Evolutionary conservation across 2,888 invertebrate genomes (phyloP), one percentile per base, ranked within the genome.

Genomic region (Microplitis manilae): DNA sequence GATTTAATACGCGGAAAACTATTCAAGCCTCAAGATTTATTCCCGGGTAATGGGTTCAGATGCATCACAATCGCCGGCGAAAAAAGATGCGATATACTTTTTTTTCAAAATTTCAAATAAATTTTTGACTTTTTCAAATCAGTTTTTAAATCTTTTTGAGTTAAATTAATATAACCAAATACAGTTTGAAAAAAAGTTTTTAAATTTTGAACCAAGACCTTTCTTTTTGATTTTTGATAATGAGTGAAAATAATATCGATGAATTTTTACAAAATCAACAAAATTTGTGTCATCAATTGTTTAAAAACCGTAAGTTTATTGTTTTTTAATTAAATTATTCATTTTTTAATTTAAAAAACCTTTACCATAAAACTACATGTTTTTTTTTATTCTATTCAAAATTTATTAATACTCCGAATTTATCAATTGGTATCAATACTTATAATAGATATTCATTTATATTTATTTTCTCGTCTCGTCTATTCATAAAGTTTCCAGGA

Each of bases 241-340:
- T 69, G 17, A 40, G 30, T 70, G 13, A 69, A 68, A 9, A 76
- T 72, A 8, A 76, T 70, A 50, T 80, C 73, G n/a, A 78, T 59
- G 13, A 30, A 17, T 84, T 83, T 67, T 65, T 81, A 30, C n/a
- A 30, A 9, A 75, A 83, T 15, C 80, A 85, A 64, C 76, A 73
- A 69, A 9, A 38, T 15, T 82, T 81, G 60, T 85, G 85, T 73
- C n/a, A 72, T 17, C 74, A 17, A 17, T 59, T 83, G 7, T 30
- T 77, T 6, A 6, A 71, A 8, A 69, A 82, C 50, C 73, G 85
- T 85, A 64, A 77, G 81, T 79, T 8, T 59, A 39, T 30, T 62
- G 30, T 39, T 17, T 65, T 5, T 15, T 15, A 17, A 6, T 13
- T 62, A 17, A 39, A 62, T 39, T n/a, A 6, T 65, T 30, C 8